phyloP scores from a whole-genome alignment of 2,888 invertebrate species.

The Sarcophaga caerulescens region DNA sequence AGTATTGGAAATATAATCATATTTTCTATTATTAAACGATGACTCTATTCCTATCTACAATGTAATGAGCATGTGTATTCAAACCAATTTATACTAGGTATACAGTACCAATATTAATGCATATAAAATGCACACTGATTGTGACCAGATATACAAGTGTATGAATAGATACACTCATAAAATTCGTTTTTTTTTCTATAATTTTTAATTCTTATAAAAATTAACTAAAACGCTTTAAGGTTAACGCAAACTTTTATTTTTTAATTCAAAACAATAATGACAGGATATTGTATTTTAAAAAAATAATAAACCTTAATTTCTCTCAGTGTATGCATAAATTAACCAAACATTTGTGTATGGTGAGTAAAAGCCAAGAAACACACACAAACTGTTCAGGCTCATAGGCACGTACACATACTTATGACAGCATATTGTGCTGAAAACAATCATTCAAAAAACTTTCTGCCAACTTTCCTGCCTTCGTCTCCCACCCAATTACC shows the following conservation, averaged over 20 bases:
- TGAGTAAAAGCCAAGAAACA: not conserved
- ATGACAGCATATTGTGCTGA: not conserved
- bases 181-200: not conserved
- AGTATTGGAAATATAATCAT: not conserved
- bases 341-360: not conserved
- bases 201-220: no score
- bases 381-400: not conserved
- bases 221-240: no score
- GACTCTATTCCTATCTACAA: not conserved
- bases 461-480: not conserved
- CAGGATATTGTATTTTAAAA: no score
- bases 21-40: not conserved
- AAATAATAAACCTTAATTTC: not conserved
- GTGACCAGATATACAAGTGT: no score
- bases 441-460: not conserved
- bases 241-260: not conserved
- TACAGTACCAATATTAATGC: not conserved
- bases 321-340: not conserved
- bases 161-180: not conserved
- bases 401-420: not conserved
- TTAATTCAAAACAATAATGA: not conserved
- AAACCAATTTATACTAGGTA: not conserved
- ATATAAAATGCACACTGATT: no score
- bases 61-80: not conserved
- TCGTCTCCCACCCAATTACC: not conserved